Base-by-base conservation (phyloP, 1,140 invertebrate species). In the Drosophila triauraria region DNA sequence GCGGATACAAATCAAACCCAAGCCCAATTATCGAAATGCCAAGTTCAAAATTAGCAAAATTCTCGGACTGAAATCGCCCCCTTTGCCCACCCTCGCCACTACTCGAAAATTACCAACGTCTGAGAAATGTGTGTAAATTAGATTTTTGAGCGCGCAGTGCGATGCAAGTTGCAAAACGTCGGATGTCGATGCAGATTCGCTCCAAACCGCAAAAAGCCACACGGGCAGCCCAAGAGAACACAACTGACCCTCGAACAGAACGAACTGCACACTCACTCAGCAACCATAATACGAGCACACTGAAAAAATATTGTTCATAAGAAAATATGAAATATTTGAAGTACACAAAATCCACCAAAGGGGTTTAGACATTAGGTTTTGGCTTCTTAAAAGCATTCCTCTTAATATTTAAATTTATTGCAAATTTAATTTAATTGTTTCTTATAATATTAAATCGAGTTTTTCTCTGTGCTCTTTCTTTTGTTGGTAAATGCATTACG, bases 1-100 rank as follows among this genome's bases (percentile, higher is more conserved):
- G 54, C 30, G 17, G 63, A 64, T 61, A 63, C 72, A 84, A 84
- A 72, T 80, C 59, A 77, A 80, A 68, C 15, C 20, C 27, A 12
- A 63, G 23, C 47, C 62, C 75, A 65, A 83, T 75, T 79, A 62
- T 70, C 75, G 25, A 75, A 83, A 82, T 84, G 82, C 62, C 77
- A 84, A 84, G 81, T 78, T 84, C 82, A 85, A 77, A 72, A 74
- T 67, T 54, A 50, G 42, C 27, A 57, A 77, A 75, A 67, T 51
- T 70, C 27, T 57, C 30, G 17, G n/a, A 71, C 42, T 35, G 47
- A 38, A 40, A 72, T 42, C 46, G 3, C 7, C 10, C 4, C 23
- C 10, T 30, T 30, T 30, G 27, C 27, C 27, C 27, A 30, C 5
- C 30, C 12, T 25, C 7, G 32, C 9, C 0, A 13, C 27, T 1